Evolutionary conservation across 2,888 invertebrate genomes (phyloP).

Genomic region (Mimumesa dahlbomi): DNA sequence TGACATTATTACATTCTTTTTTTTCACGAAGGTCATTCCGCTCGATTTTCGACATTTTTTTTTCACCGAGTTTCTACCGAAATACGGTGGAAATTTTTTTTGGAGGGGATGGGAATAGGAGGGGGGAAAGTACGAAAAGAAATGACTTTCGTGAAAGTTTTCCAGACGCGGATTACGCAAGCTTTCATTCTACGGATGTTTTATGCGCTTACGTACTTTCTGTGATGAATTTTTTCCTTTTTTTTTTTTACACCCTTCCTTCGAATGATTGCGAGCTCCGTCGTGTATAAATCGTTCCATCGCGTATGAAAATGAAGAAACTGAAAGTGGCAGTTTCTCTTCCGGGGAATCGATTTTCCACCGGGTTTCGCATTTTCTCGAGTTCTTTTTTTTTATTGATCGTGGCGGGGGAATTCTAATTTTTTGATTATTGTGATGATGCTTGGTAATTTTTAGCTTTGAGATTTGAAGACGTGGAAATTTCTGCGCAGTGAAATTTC

Average conservation of each 20-base stretch:
- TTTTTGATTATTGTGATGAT: no score
- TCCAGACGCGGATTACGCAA: conserved; percentile 24
- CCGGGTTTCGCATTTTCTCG: conserved; percentile 1
- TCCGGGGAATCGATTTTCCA: no score
- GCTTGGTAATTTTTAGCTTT: no score
- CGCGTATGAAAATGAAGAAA: conserved; percentile 33
- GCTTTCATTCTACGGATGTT: conserved; percentile 28
- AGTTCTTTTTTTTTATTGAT: conserved; percentile 4
- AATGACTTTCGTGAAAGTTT: background rate
- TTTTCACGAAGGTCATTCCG: no score
- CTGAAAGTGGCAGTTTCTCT: conserved; percentile 19
- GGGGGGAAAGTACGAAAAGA: background rate
- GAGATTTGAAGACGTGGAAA: no score
- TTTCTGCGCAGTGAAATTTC: no score
- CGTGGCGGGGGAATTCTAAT: no score
- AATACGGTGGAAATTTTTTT: conserved; percentile 11
- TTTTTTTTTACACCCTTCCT: conserved; percentile 6
- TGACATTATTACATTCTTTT: no score
- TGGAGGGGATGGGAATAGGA: no score
- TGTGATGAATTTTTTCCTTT: conserved; percentile 33
- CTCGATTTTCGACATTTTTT: no score
- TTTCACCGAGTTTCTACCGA: no score
- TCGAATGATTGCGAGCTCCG: conserved; percentile 12
- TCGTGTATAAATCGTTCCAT: conserved; percentile 29
- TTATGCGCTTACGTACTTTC: conserved; percentile 27